Evolutionary conservation across 2,797 vertebrate genomes (phyloP), one percentile per base, ranked within the genome.

Genomic region (Caiman crocodilus): DNA sequence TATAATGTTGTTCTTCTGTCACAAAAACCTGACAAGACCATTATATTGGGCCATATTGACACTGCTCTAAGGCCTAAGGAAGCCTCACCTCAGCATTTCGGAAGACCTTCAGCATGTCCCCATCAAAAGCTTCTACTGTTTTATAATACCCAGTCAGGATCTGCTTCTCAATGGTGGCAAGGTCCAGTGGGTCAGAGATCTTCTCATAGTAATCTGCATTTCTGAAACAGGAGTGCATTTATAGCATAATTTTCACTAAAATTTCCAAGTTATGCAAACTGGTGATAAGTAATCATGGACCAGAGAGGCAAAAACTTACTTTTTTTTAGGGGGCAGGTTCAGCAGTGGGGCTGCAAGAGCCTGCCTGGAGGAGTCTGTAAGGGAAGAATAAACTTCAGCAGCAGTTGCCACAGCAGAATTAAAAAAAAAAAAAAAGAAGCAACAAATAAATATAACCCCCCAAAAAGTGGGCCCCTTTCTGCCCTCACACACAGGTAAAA

Each of bases 31-130:
- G 35, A 35, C 25, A 30, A 20, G 3, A 65, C 14, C 59, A 42
- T 21, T 13, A 59, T 42, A 57, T 1, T 4, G 28, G 73, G 55
- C 17, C 21, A 21, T 1, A n/a, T 3, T 57, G 35, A 25, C 61
- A 17, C 4, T 61, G 26, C 71, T 50, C 4, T 5, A 74, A 58
- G 26, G 7, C 18, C 26, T 55, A 20, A 16, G 35, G 14, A 67
- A 18, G 4, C 58, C 94, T 94, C 96, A 98, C 98, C 99, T 99
- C 99, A 20, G 99, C 99, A 4, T 99, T 99, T 88, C 99, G 98
- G 96, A 99, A 99, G 88, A 99, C 99, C 98, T 99, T 99, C 85
- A 99, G 98, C 99, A 99, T 99, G 97, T 99, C 99, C 0, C 99
- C 98, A 94, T 99, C 99, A 55, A 99, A 99, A 42, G 99, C 98